Base-by-base conservation (phyloP, 2,888 invertebrate species). In the Eupeodes luniger region DNA sequence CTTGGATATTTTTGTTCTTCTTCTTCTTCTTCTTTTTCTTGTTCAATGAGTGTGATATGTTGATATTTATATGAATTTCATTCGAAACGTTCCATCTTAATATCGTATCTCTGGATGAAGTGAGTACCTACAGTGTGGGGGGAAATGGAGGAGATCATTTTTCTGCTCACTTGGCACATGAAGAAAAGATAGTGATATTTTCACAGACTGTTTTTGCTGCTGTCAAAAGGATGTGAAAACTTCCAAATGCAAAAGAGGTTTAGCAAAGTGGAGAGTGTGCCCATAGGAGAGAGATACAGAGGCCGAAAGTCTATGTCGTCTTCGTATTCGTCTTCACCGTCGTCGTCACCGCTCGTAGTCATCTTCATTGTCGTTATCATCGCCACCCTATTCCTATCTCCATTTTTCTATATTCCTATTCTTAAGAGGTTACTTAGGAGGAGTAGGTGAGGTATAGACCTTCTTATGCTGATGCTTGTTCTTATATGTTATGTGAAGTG, bases 171-270 rank as follows among this genome's bases (percentile, higher is more conserved):
- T 72, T 72, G 40, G 62, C 53, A 69, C 51, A 79, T 19, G 14
- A 44, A 55, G 51, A 67, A 49, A 14, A 64, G 70, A 64, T 62
- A 55, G n/a, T 27, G 44, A 76, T 40, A 51, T 77, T 64, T 69
- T 77, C 75, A 77, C 64, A 82, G 40, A 75, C 81, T 75, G 62
- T 66, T 78, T 78, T 72, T 79, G 40, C 40, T 40, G 53, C 55
- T 66, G 40, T 76, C 57, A 49, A 64, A 81, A 85, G 76, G 85
- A 85, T 72, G 85, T 85, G 84, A 84, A 51, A 84, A 83, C 44
- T 72, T 78, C 36, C 44, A 62, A 61, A 44, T 70, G 70, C 53
- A 70, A 55, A 69, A 69, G 69, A 69, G 51, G 51, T 16, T 51
- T n/a, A 27, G 16, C 40, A 5, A 9, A 40, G 40, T 40, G 6